phyloP scores from a whole-genome alignment of 2,888 invertebrate genomes.

The Meganola albula region DNA sequence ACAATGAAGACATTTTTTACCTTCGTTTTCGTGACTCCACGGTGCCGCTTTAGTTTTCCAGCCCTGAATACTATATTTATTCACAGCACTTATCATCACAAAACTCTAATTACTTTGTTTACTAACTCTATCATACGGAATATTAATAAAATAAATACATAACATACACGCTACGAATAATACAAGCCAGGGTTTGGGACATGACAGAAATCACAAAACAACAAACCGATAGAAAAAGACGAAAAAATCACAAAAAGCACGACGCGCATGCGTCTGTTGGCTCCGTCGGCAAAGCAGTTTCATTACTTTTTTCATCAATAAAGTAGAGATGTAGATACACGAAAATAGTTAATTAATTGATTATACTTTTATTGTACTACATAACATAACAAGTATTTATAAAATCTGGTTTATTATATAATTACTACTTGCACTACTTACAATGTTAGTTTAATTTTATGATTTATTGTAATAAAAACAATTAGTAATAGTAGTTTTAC shows the following conservation, averaged over 20 bases:
- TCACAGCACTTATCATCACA: conserved; percentile 78
- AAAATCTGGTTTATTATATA: too few species aligned
- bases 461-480: too few species aligned
- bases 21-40: conserved; percentile 79
- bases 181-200: conserved; percentile 63
- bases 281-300: conserved; percentile 56
- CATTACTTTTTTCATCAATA: conserved; percentile 40
- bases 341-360: too few species aligned
- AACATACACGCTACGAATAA: conserved; percentile 61
- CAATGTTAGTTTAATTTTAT: too few species aligned
- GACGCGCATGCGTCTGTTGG: conserved; percentile 65
- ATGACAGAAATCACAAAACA: conserved; percentile 73
- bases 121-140: conserved; percentile 66
- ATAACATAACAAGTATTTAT: too few species aligned
- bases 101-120: conserved; percentile 57
- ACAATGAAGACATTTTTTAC: conserved; percentile 70
- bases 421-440: too few species aligned
- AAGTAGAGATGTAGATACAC: conserved; percentile 37
- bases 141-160: conserved; percentile 45
- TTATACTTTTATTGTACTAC: too few species aligned
- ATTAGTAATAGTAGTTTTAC: too few species aligned
- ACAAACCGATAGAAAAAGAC: conserved; percentile 72
- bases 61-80: conserved; percentile 69
- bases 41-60: conserved; percentile 77
- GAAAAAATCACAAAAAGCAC: conserved; percentile 49